Evolutionary conservation across 1,140 invertebrate species (phyloP).

Genomic region (Heliconius hermathena): DNA sequence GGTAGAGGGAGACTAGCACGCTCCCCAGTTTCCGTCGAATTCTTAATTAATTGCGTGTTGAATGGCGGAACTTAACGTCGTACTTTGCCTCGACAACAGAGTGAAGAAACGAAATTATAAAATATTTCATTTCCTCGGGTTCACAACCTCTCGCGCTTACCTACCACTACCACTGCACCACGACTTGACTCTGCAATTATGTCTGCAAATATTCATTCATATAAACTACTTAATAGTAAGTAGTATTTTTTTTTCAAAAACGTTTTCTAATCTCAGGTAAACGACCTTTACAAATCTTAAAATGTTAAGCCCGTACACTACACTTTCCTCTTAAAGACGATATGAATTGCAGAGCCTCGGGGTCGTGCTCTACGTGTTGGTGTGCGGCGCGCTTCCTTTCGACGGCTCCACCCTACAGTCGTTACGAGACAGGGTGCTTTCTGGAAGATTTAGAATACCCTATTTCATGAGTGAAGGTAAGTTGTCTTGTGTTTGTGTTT

Average conservation of each 20-base stretch:
- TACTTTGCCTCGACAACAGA: no score
- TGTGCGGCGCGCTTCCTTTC: conserved; percentile 95
- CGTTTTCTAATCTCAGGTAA: background rate
- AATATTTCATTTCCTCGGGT: no score
- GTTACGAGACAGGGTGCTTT: conserved; percentile 90
- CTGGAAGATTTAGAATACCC: conserved; percentile 94
- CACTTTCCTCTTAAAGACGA: conserved; percentile 17
- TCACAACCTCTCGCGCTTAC: no score
- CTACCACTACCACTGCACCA: no score
- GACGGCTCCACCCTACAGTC: conserved; percentile 93
- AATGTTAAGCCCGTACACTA: background rate
- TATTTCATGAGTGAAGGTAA: conserved; percentile 96
- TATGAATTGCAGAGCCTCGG: conserved; percentile 89
- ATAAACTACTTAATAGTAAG: no score
- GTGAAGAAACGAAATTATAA: no score
- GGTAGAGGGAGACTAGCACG: no score
- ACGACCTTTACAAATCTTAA: conserved; percentile 6
- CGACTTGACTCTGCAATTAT: background rate
- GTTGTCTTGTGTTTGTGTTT: conserved; percentile 39
- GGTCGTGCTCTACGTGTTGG: conserved; percentile 96
- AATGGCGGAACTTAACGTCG: no score
- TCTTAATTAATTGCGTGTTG: no score
- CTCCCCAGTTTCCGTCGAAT: no score
- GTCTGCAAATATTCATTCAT: no score
- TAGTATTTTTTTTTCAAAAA: background rate